Base-by-base conservation (phyloP, 1,140 invertebrate genomes). In the Uloborus diversus region DNA sequence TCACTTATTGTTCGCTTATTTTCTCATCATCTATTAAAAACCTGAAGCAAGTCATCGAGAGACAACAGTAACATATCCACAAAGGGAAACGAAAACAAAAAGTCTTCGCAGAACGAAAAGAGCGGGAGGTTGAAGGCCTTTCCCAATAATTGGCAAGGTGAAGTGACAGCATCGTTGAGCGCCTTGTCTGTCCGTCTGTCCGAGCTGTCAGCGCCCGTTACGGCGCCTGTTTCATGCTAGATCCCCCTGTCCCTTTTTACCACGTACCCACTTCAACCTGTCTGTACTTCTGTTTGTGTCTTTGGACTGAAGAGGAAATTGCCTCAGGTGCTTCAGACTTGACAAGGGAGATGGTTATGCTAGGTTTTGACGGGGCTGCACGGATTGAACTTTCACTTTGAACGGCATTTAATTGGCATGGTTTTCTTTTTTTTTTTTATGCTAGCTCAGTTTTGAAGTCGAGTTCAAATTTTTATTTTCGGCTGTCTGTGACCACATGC, bases 161-260 rank as follows among this genome's bases (percentile, higher is more conserved):
- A 75, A 75, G 71, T 75, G 71, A 75, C 71, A 75, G 71, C 71
- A 51, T 64, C 71, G 71, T 75, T 75, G 71, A 75, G 56, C 71
- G 35, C 71, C 71, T 75, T 75, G 71, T 75, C 71, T 75, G 71
- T 75, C 57, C 35, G 71, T 75, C 71, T 75, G 71, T 75, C 71
- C 33, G 47, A 75, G 53, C 71, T 75, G 71, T 75, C 71, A 75
- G 59, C 71, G 71, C 71, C 71, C 59, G 71, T 75, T 75, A 73
- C 69, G 17, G 32, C 69, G 17, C 27, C 69, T 73, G 69, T 73
- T 73, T 73, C 69, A 73, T 73, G 69, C 25, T 1, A 14, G 11
- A 7, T 17, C 62, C 20, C 32, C 23, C 37, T 33, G 4, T n/a
- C 28, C 17, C 27, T 57, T 25, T 17, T 25, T 23, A 25, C 17